phyloP scores from a whole-genome alignment of 1,140 invertebrate species.

The Drosophila grimshawi region DNA sequence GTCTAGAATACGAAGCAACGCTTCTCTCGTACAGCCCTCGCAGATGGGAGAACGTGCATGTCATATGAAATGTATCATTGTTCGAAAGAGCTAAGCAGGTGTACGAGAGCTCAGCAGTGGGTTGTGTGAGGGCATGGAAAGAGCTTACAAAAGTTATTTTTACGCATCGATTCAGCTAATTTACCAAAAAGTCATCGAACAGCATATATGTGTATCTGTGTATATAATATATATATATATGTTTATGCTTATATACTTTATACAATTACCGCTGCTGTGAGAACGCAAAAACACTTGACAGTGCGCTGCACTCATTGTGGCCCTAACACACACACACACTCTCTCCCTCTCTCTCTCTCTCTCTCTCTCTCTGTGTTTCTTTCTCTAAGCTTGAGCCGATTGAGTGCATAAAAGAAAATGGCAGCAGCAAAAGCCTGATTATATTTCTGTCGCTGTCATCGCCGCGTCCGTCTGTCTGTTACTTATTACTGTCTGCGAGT shows the following conservation, averaged over 20 bases:
- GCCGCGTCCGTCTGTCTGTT: constrained; percentile 20
- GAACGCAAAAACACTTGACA: constrained; percentile 25
- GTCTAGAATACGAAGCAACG: no score
- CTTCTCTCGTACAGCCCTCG: constrained; percentile 13
- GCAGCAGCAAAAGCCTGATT: constrained; percentile 38
- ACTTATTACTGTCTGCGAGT: constrained; percentile 58
- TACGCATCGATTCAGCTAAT: constrained; percentile 76
- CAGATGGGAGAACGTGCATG: neutral
- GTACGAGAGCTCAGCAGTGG: constrained; percentile 42
- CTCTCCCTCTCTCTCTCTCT: neutral
- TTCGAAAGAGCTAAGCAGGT: constrained; percentile 59
- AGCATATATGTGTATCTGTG: neutral
- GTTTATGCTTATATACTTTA: neutral
- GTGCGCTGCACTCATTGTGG: constrained; percentile 29
- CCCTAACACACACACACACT: neutral
- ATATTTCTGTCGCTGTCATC: constrained; percentile 56
- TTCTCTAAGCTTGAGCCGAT: constrained; percentile 12
- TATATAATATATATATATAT: neutral
- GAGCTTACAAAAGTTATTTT: constrained; percentile 73
- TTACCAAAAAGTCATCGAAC: constrained; percentile 48
- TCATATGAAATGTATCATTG: constrained; percentile 30
- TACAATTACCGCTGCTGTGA: neutral
- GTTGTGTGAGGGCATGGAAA: constrained; percentile 35
- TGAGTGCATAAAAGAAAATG: constrained; percentile 21
- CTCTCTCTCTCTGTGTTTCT: neutral